Conservation (phyloP, 2,113 vertebrate species). For the Rhombomys opimus region DNA sequence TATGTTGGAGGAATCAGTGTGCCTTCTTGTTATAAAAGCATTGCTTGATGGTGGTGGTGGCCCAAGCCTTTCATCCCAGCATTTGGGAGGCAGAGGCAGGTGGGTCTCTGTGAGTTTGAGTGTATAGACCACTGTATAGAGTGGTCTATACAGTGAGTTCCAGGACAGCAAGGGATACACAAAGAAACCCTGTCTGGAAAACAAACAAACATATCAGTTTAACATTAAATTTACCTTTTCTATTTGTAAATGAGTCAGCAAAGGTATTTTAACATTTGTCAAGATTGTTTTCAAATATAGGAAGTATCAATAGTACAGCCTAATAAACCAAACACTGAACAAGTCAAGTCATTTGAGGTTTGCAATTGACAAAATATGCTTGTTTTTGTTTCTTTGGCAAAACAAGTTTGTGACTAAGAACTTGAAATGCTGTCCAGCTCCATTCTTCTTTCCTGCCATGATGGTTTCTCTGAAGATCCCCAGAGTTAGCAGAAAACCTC, state of each 20-base stretch:
- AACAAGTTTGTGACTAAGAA: not conserved
- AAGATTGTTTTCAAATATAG: slow-evolving; percentile 6
- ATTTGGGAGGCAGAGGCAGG: too few species aligned
- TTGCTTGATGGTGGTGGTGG: too few species aligned
- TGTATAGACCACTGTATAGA: too few species aligned
- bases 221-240: not conserved
- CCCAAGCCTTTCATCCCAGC: too few species aligned
- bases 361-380: not conserved
- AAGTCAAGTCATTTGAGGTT: not conserved
- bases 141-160: too few species aligned
- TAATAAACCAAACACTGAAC: not conserved
- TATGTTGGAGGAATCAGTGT: not conserved
- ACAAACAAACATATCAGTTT: not conserved
- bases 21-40: not conserved
- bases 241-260: slow-evolving; percentile 18
- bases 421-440: not conserved
- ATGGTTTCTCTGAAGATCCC: not conserved
- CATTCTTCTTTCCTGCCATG: not conserved
- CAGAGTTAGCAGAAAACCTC: not conserved
- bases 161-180: too few species aligned
- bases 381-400: not conserved
- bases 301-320: not conserved
- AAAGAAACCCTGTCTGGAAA: too few species aligned
- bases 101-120: too few species aligned
- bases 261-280: slow-evolving; percentile 8